A percentile compares a stretch with the other conserved stretches of the same genome.
phyloP scores from a whole-genome alignment of 2,113 vertebrate genomes.

The Oriolus oriolus region DNA sequence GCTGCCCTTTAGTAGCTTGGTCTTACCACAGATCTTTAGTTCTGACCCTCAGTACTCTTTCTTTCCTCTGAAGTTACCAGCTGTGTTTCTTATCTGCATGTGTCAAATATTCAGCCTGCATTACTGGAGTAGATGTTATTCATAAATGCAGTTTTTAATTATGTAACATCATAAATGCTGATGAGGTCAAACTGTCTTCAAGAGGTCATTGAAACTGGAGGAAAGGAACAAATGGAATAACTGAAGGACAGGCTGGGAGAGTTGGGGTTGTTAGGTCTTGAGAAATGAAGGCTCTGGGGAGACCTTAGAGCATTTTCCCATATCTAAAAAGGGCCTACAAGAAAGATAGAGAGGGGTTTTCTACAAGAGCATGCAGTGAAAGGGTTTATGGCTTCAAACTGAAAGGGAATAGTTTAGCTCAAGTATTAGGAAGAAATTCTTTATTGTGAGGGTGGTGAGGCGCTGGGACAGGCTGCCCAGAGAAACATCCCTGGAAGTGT shows the following conservation, averaged over 20 bases:
- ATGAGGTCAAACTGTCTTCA: neutral
- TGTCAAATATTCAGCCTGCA: neutral
- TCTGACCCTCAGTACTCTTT: neutral
- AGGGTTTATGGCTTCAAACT: neutral
- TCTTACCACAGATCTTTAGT: neutral
- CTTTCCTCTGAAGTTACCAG: neutral
- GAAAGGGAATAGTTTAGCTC: neutral
- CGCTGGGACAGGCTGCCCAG: neutral
- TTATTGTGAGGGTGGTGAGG: neutral
- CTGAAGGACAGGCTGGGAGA: neutral
- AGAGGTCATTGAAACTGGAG: neutral
- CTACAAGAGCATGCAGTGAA: neutral
- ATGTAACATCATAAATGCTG: too few relatives aligned
- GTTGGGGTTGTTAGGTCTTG: neutral
- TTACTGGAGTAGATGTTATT: neutral
- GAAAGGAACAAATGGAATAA: neutral
- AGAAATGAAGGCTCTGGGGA: neutral
- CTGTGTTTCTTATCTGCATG: neutral
- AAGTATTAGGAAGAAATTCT: neutral
- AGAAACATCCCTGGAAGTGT: neutral
- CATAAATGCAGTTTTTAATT: neutral
- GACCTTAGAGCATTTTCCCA: neutral
- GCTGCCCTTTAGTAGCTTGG: neutral
- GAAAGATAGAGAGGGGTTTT: neutral
- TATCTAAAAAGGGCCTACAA: neutral